phyloP scores from a whole-genome alignment of 2,113 vertebrate genomes.

The Mormoops blainvillei region DNA sequence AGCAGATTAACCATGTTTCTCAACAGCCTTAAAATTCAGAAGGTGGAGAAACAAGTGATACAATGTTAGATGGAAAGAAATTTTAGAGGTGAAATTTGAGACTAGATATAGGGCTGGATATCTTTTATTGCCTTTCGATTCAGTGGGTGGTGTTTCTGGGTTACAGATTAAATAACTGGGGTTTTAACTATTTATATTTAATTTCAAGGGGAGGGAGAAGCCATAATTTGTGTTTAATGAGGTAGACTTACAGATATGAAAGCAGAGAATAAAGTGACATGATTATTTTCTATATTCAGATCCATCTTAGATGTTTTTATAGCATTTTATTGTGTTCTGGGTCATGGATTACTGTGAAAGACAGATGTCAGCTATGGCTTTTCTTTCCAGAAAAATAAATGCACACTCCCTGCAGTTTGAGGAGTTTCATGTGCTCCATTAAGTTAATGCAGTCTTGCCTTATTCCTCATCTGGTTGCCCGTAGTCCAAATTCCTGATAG shows the following conservation, averaged over 20 bases:
- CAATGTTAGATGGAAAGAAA: background rate
- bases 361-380: background rate
- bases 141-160: background rate
- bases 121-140: background rate
- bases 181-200: constrained; percentile 13
- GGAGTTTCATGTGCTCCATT: background rate
- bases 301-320: background rate
- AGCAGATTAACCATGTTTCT: constrained; percentile 7
- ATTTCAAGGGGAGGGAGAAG: background rate
- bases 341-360: background rate
- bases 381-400: background rate
- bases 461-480: background rate
- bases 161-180: background rate
- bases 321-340: background rate
- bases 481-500: background rate
- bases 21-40: constrained; percentile 6
- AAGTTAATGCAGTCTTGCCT: background rate
- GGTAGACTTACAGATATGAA: constrained; percentile 14
- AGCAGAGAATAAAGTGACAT: background rate
- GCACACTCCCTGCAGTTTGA: background rate
- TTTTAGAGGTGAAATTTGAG: background rate
- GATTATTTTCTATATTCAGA: background rate
- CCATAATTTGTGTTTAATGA: constrained; percentile 28
- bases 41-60: background rate
- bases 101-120: background rate